phyloP scores from a whole-genome alignment of 2,888 invertebrate genomes.

The Caenorhabditis imperialis region DNA sequence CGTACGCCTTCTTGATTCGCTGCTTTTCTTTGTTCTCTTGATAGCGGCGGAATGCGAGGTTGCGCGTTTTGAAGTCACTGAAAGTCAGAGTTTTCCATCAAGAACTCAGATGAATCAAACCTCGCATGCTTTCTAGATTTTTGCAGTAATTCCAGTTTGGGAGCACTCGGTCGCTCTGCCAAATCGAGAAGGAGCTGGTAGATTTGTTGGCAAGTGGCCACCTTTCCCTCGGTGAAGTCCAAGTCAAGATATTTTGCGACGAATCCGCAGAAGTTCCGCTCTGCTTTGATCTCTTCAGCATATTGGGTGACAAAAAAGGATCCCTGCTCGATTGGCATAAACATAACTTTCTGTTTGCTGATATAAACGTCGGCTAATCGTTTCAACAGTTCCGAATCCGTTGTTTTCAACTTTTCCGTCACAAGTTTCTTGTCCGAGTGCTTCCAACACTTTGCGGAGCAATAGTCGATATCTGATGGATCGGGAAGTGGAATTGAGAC shows the following conservation, averaged over 20 bases:
- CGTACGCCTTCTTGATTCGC: background rate
- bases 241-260: background rate
- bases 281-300: no score
- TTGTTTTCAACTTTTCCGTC: background rate
- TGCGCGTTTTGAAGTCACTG: no score
- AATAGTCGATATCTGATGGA: background rate
- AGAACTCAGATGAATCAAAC: no score
- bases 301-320: no score
- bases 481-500: background rate
- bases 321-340: no score
- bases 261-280: slow-evolving; percentile 19
- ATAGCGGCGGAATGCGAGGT: no score
- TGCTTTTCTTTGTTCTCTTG: background rate
- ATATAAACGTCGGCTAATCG: background rate
- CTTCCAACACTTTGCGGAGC: slow-evolving; percentile 9
- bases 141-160: background rate
- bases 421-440: background rate
- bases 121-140: background rate
- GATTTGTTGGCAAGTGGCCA: background rate
- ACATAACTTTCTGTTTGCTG: no score
- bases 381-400: background rate
- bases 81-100: no score
- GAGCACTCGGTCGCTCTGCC: background rate
- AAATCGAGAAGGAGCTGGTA: background rate
- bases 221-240: background rate